Base-by-base conservation (phyloP, 2,797 vertebrate genomes). In the Menidia menidia region DNA sequence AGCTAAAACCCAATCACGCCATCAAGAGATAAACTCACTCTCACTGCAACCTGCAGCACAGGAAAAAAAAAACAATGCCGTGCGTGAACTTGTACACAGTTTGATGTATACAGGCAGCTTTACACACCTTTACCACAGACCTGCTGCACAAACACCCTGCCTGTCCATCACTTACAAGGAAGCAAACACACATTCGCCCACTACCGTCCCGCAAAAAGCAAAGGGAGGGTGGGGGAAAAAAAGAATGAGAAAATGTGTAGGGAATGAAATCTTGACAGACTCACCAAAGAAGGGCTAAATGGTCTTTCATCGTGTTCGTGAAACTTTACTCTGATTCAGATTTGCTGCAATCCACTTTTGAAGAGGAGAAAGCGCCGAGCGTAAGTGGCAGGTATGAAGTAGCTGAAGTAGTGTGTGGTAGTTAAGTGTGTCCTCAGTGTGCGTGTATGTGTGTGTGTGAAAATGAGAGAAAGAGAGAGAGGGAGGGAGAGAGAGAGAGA, bases 261-360 rank as follows among this genome's bases (percentile, higher is more conserved):
- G 25, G 76, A 77, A 68, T 92, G 91, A 88, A 92, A 90, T 56
- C 66, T 90, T 80, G 85, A 80, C 90, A 90, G 93, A 96, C 97
- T 98, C 93, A 98, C 96, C 96, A 87, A 92, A 89, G 84, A 93
- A 95, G 90, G 90, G 91, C 89, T 92, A 92, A 87, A 92, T 77
- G 73, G 78, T 60, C 75, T 82, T 78, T 75, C 80, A 71, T 75
- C 71, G 85, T 88, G 80, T 74, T 87, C 59, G 73, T 64, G 60
- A 81, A 82, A 80, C 80, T 75, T 74, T 69, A 55, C 68, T 68
- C 65, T 74, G 70, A 81, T 67, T 78, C 80, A 84, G 68, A 81
- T 66, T 73, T 68, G 69, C 66, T 75, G 55, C 65, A 35, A 88
- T 87, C 88, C 91, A 89, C 90, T 89, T 80, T 54, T 83, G 65